These are phyloP conservation scores for Oligia fasciuncula DNA, from an alignment of 2,888 invertebrate genomes.

Conservation along the genomic window DNA sequence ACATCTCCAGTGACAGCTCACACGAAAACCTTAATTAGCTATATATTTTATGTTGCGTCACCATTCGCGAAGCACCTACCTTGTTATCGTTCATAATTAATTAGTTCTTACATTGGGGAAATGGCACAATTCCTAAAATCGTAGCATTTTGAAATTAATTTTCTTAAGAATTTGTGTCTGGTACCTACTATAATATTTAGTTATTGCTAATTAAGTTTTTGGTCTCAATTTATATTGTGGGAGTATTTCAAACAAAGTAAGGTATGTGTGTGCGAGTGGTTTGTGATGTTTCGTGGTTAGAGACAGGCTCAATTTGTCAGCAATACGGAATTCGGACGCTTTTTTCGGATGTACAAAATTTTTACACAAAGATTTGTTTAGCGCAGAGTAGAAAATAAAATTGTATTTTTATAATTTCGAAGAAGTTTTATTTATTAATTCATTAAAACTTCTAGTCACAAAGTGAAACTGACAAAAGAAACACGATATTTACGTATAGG, in stretches of 20 bases:
- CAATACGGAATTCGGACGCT: background rate
- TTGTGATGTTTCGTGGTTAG: background rate
- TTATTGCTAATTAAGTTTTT: background rate
- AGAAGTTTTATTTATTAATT: background rate
- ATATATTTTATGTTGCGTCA: constrained; percentile 36
- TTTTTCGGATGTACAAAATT: background rate
- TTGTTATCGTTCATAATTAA: constrained; percentile 51
- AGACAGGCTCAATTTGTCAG: constrained; percentile 10
- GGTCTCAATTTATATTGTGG: background rate
- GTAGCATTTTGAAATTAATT: background rate
- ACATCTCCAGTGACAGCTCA: constrained; percentile 31
- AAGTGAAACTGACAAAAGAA: background rate
- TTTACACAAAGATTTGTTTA: too few relatives aligned
- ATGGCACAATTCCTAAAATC: background rate
- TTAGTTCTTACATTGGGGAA: constrained; percentile 36
- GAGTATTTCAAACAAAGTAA: background rate
- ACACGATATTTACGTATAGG: background rate
- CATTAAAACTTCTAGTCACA: background rate
- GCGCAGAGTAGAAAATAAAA: background rate
- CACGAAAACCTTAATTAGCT: constrained; percentile 49
- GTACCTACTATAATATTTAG: background rate
- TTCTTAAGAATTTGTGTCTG: background rate
- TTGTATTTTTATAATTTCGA: background rate
- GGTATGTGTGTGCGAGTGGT: background rate
- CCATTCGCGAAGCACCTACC: constrained; percentile 8